Evolutionary conservation across 92 coral and sea anemone species (phyloP).

Genomic region (Parazoanthus atlanticus): DNA sequence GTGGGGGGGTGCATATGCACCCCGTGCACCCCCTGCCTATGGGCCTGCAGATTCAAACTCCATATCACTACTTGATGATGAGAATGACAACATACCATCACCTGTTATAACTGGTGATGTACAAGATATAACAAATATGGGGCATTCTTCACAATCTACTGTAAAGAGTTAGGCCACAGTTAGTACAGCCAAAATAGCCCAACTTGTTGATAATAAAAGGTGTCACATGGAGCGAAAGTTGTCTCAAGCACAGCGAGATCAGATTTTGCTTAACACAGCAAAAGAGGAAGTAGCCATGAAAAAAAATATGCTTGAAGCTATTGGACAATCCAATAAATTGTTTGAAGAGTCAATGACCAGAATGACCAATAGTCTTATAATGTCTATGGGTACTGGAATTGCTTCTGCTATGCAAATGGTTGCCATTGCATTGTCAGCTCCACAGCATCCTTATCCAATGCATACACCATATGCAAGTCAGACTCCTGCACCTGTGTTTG

Average conservation of each 20-base stretch:
- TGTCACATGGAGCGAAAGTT: neutral
- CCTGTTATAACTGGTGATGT: neutral
- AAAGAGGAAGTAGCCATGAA: conserved; percentile 11
- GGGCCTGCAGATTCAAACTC: neutral
- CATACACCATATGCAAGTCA: neutral
- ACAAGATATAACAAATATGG: conserved; percentile 5
- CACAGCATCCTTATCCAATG: neutral
- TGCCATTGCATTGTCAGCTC: neutral
- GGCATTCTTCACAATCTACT: neutral
- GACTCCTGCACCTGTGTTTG: neutral
- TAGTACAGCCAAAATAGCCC: conserved; percentile 8
- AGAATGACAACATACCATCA: neutral
- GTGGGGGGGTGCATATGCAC: too few species aligned
- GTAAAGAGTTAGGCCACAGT: neutral
- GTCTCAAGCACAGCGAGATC: neutral
- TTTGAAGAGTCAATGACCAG: neutral
- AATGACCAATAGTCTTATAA: neutral
- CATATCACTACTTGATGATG: conserved; percentile 4
- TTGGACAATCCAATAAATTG: neutral
- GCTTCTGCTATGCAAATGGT: neutral
- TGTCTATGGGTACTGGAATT: neutral
- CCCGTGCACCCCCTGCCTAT: too few species aligned
- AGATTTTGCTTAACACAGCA: neutral
- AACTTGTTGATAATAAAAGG: conserved; percentile 2
- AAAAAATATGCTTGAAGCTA: conserved; percentile 4